Evolutionary conservation across 1,140 invertebrate genomes (phyloP).

Genomic region (Stegodyphus mimosarum): DNA sequence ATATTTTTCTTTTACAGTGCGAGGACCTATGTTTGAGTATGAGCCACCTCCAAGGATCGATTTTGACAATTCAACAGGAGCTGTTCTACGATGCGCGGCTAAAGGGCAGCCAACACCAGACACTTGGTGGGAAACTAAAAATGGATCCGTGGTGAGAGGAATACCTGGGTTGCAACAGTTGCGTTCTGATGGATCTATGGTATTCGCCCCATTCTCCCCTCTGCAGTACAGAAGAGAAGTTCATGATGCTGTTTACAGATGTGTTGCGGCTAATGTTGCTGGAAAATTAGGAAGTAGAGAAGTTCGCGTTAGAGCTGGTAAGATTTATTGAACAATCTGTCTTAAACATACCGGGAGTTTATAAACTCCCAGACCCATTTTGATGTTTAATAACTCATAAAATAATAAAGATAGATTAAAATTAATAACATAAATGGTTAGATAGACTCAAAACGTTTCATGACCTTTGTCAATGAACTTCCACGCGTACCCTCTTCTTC

Average conservation of each 20-base stretch:
- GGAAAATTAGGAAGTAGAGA: constrained; percentile 91
- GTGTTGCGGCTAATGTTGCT: constrained; percentile 86
- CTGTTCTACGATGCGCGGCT: constrained; percentile 89
- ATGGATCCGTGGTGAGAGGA: constrained; percentile 73
- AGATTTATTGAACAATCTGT: constrained; percentile 64
- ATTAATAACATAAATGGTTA: too few species aligned
- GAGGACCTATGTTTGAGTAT: constrained; percentile 88
- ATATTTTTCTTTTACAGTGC: constrained; percentile 17
- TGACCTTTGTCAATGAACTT: too few species aligned
- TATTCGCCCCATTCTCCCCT: constrained; percentile 67
- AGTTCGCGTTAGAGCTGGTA: constrained; percentile 94
- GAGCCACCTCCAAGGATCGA: constrained; percentile 91
- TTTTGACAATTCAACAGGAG: constrained; percentile 93
- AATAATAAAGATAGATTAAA: too few species aligned
- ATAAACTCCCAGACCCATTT: too few species aligned
- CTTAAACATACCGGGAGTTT: too few species aligned
- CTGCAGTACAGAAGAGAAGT: constrained; percentile 72
- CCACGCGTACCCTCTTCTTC: too few species aligned
- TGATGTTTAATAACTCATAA: too few species aligned
- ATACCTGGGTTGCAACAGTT: constrained; percentile 79
- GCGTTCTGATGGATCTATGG: constrained; percentile 67
- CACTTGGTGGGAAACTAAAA: constrained; percentile 79
- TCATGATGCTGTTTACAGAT: constrained; percentile 75
- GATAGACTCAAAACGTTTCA: too few species aligned
- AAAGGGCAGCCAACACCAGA: constrained; percentile 83